Percentiles rank a stretch among this genome's conserved stretches.
Evolutionary conservation across 2,113 vertebrate genomes (phyloP).

Genomic region (Mobula hypostoma): DNA sequence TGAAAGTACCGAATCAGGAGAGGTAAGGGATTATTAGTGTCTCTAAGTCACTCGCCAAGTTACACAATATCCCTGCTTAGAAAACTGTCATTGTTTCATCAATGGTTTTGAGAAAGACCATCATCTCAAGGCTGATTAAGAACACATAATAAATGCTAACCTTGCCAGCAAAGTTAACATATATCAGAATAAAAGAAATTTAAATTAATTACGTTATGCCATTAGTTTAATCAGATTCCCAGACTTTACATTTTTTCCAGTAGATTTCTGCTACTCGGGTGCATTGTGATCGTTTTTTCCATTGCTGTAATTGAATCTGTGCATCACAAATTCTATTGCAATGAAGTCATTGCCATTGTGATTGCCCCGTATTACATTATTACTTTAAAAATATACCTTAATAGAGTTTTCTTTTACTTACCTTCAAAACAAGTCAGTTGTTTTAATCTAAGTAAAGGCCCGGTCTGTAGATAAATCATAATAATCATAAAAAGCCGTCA

Average conservation of each 20-base stretch:
- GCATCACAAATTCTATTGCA: background rate
- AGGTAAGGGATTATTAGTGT: too few relatives aligned
- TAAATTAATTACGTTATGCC: slow-evolving; percentile 11
- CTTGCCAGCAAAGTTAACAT: too few relatives aligned
- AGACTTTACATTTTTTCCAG: background rate
- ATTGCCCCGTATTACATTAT: background rate
- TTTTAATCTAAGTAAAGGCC: background rate
- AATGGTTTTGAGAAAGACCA: too few relatives aligned
- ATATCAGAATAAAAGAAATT: too few relatives aligned
- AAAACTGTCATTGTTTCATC: too few relatives aligned
- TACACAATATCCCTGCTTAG: too few relatives aligned
- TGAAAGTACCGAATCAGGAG: too few relatives aligned
- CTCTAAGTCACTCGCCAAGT: too few relatives aligned
- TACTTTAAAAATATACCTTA: background rate
- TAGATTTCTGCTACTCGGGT: background rate
- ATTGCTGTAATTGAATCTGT: background rate
- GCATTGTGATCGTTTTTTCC: background rate
- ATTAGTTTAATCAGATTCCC: background rate
- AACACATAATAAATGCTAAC: too few relatives aligned
- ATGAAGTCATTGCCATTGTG: background rate
- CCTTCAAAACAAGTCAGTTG: background rate
- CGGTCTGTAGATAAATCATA: background rate
- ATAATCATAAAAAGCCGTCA: background rate
- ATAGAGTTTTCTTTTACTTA: background rate
- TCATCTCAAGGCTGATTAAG: too few relatives aligned